Base-by-base conservation (phyloP, 1,140 invertebrate species). In the Tetragonula clypearis region DNA sequence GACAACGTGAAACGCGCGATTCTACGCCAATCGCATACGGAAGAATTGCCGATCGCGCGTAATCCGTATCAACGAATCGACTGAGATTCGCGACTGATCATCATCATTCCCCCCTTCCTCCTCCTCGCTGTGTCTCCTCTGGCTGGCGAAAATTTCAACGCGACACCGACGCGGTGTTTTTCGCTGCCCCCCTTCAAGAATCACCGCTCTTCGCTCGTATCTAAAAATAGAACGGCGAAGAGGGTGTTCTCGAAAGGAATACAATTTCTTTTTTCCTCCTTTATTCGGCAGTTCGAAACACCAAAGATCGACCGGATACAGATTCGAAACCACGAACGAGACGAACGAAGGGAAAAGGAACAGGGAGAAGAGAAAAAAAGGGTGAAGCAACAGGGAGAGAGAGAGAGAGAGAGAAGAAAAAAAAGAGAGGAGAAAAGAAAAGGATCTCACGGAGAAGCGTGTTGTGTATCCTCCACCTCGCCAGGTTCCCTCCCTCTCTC, bases 1-100 rank as follows among this genome's bases (percentile, higher is more conserved):
- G 84, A 88, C 87, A 41, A 69, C 65, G 71, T 89, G 85, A 85
- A 85, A 88, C 60, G 58, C 66, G 69, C 79, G 74, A 83, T 84
- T 86, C 65, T 74, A 87, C 62, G 74, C 66, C 56, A 23, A 26
- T 71, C 78, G 86, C 82, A 87, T 87, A 68, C 62, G 19, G 69
- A 74, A 81, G 62, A 58, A 41, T n/a, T 3, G 17, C 65, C 21
- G 66, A 66, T 66, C 77, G 65, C 9, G 23, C n/a, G 55, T 87
- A 85, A 81, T 85, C 69, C 60, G 35, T 71, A 79, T 49, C 21
- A 21, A 19, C 35, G 21, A 15, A 79, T 71, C 55, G 21, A 1
- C 30, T 30, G 30, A 14, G 23, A 35, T 60, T 23, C 71, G 9
- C 49, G 41, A 49, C 49, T 49, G 8, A 49, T 9, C 23, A 8